Percentiles rank a stretch among this genome's conserved stretches.
Evolutionary conservation across 2,113 vertebrate genomes (phyloP).

Genomic region (Myrmecobius fasciatus): DNA sequence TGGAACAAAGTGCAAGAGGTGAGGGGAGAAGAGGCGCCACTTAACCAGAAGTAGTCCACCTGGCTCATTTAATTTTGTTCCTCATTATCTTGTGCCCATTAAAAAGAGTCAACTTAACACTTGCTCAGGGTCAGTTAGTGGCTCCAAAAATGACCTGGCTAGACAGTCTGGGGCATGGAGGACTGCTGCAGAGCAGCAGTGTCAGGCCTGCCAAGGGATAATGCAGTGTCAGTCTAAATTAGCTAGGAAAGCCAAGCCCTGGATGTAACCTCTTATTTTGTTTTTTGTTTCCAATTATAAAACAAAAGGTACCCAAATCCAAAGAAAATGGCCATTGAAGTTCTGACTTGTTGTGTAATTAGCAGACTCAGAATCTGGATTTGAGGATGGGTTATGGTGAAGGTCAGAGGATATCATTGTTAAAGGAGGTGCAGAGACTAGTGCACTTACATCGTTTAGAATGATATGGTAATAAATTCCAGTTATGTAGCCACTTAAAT

Average conservation of each 20-base stretch:
- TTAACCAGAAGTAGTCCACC: background rate
- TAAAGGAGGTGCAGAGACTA: background rate
- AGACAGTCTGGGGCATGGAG: background rate
- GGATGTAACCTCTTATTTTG: conserved; percentile 17
- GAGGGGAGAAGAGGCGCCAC: background rate
- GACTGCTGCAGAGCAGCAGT: background rate
- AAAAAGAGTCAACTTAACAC: background rate
- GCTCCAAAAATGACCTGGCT: background rate
- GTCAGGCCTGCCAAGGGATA: background rate
- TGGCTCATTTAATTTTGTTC: conserved; percentile 33
- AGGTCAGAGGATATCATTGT: background rate
- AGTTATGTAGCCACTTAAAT: background rate
- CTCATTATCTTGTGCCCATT: conserved; percentile 14
- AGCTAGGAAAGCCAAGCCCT: background rate
- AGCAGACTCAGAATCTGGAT: conserved; percentile 9
- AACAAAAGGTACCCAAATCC: conserved; percentile 40
- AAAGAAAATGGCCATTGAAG: conserved; percentile 51
- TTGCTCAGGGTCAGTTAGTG: background rate
- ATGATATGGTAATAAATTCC: background rate
- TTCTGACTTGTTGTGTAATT: conserved; percentile 39
- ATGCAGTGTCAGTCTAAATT: background rate
- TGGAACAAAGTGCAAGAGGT: background rate
- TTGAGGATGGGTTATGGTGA: background rate
- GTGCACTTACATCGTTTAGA: background rate
- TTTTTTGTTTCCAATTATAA: conserved; percentile 52